Percentiles rank a stretch among this genome's conserved stretches.
These are phyloP conservation scores for Erithacus rubecula DNA, from an alignment of 2,797 vertebrate genomes.

Conservation along the genomic window DNA sequence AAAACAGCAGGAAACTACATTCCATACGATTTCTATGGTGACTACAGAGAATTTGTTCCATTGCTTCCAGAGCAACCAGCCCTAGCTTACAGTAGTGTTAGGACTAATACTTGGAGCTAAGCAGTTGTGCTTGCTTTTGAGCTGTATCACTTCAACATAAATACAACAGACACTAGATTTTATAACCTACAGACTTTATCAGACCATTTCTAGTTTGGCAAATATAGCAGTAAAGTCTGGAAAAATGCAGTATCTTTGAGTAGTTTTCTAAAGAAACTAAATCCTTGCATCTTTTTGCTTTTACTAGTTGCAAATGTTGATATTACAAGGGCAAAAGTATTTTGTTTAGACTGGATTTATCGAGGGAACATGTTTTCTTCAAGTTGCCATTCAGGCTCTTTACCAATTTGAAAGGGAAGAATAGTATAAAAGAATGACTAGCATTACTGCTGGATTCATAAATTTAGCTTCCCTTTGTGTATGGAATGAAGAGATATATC, in stretches of 20 bases:
- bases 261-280: background rate
- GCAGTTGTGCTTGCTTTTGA: conserved; percentile 44
- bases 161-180: conserved; percentile 14
- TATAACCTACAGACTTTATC: conserved; percentile 54
- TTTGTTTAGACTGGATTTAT: conserved; percentile 12
- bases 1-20: conserved; percentile 53
- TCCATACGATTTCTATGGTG: conserved; percentile 66
- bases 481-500: conserved; percentile 20
- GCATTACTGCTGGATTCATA: background rate
- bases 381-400: background rate
- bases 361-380: background rate
- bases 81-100: conserved; percentile 36
- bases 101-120: conserved; percentile 35
- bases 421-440: background rate
- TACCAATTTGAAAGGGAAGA: background rate
- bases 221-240: background rate
- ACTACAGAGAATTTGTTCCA: conserved; percentile 44
- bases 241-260: conserved; percentile 17
- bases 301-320: background rate
- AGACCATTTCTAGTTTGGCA: background rate
- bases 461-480: conserved; percentile 30
- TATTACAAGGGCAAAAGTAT: background rate
- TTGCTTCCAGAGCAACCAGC: conserved; percentile 58
- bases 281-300: background rate
- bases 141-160: conserved; percentile 36